Evolutionary conservation across 2,113 vertebrate species (phyloP), one percentile per base, ranked within the genome.

Genomic region (Tichodroma muraria): DNA sequence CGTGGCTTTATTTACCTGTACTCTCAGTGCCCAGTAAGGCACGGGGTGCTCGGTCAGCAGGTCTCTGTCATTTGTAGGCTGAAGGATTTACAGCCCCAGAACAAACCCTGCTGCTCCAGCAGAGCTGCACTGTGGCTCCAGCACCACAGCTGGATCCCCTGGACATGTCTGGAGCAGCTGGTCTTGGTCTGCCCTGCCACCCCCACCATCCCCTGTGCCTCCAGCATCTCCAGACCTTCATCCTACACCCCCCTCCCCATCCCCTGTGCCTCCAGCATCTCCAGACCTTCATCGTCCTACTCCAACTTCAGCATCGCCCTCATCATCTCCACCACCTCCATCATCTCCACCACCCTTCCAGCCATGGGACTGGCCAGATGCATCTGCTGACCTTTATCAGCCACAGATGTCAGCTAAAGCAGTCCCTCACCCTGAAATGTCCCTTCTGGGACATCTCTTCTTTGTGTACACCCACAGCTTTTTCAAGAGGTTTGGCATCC

Each of bases 11-110:
- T 18, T 25, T 2, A 10, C 23, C 3, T 0, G 6, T 1, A 0
- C 21, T 14, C 6, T 3, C 3, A 8, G 0, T 4, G 64, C 59
- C 15, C 25, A 14, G 0, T 0, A 2, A 33, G 31, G 38, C 21
- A 0, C 0, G 5, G n/a, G 16, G 1, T 33, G 25, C 21, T 25
- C 44, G 38, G 17, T 4, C 15, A 2, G 35, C 12, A 33, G 73
- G 25, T 10, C 61, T n/a, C 89, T 85, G 75, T 3, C 54, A 1
- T 10, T 21, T 12, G 35, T 4, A 8, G 25, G 44, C 24, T 30
- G 2, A 5, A 60, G 76, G 59, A 54, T 35, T 45, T 18, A 11
- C 8, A 64, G 69, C 64, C 49, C 81, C 17, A 35, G 52, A 21
- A 11, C 49, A 52, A 82, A 63, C 23, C 3, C 38, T 38, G 24